A percentile compares a stretch with the other conserved stretches of the same genome.
Conservation (phyloP, 2,113 vertebrate species). For the Peromyscus leucopus region DNA sequence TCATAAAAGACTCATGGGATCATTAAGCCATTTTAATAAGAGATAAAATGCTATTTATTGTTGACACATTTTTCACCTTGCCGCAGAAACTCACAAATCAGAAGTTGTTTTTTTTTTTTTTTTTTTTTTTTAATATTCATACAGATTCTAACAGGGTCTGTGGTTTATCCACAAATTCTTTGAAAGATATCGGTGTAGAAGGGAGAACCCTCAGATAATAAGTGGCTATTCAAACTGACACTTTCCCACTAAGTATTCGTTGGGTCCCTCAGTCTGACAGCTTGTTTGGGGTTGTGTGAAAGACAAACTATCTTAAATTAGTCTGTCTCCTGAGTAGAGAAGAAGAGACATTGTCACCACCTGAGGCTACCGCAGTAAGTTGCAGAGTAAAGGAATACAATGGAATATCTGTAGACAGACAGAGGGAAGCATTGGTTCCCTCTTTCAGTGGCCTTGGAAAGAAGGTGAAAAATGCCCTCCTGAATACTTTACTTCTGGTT, state of each 20-base stretch:
- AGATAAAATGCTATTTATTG: conserved; percentile 59
- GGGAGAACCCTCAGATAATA: conserved; percentile 41
- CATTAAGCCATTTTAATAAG: conserved; percentile 63
- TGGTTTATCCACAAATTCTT: conserved; percentile 40
- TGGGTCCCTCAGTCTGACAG: conserved; percentile 64
- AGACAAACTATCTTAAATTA: conserved; percentile 76
- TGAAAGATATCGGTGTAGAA: conserved; percentile 16
- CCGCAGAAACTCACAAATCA: conserved; percentile 29
- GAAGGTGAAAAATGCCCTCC: not conserved
- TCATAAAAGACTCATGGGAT: conserved; percentile 15
- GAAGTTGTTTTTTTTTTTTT: conserved; percentile 67
- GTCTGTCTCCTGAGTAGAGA: conserved; percentile 60
- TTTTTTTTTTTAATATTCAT: conserved; percentile 62
- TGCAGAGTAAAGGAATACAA: conserved; percentile 32
- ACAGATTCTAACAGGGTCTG: conserved; percentile 43
- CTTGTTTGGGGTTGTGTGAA: conserved; percentile 74
- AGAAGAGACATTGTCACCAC: conserved; percentile 66
- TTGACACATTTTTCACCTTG: conserved; percentile 55
- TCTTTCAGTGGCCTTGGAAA: not conserved
- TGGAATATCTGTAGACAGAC: conserved; percentile 37
- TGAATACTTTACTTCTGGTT: not conserved
- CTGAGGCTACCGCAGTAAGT: not conserved
- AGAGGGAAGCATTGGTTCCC: conserved; percentile 7
- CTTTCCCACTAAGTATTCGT: conserved; percentile 73
- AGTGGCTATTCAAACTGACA: conserved; percentile 60